These are phyloP conservation scores for Laothoe populi DNA, from an alignment of 2,888 invertebrate genomes.

Conservation along the genomic window DNA sequence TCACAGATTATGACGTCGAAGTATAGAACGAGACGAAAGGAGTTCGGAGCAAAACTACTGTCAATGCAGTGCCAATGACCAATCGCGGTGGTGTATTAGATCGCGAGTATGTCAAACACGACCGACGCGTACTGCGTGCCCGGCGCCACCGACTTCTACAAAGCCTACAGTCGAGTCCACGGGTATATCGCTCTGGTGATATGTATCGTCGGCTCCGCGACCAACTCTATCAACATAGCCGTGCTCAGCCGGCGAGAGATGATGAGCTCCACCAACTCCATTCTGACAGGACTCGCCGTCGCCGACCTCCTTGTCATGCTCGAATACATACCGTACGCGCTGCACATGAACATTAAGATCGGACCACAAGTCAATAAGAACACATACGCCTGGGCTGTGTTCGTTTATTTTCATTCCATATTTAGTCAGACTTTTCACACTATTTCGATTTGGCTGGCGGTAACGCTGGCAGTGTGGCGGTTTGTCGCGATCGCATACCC, in stretches of 20 bases:
- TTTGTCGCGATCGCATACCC: conserved; percentile 94
- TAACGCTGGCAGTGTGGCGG: conserved; percentile 96
- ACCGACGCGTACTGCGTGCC: conserved; percentile 83
- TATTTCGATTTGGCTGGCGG: conserved; percentile 96
- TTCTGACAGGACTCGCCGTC: conserved; percentile 94
- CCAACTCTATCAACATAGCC: conserved; percentile 96
- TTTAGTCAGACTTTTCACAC: conserved; percentile 95
- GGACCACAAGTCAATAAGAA: conserved; percentile 80
- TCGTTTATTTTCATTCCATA: conserved; percentile 95
- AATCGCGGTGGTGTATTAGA: conserved; percentile 41
- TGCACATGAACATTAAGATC: conserved; percentile 90
- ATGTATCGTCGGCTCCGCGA: conserved; percentile 95
- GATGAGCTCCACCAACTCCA: conserved; percentile 95
- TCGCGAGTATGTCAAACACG: conserved; percentile 66
- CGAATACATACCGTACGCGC: conserved; percentile 95
- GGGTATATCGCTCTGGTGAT: conserved; percentile 94
- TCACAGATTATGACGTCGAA: conserved; percentile 55
- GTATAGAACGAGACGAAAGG: conserved; percentile 29
- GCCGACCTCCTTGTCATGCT: conserved; percentile 98
- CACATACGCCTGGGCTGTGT: conserved; percentile 91
- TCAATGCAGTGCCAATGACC: conserved; percentile 52
- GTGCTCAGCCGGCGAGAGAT: conserved; percentile 95
- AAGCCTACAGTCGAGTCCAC: conserved; percentile 89
- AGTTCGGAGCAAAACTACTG: conserved; percentile 32
- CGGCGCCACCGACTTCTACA: conserved; percentile 85